phyloP scores from a whole-genome alignment of 2,113 vertebrate species.

The Mohoua ochrocephala region DNA sequence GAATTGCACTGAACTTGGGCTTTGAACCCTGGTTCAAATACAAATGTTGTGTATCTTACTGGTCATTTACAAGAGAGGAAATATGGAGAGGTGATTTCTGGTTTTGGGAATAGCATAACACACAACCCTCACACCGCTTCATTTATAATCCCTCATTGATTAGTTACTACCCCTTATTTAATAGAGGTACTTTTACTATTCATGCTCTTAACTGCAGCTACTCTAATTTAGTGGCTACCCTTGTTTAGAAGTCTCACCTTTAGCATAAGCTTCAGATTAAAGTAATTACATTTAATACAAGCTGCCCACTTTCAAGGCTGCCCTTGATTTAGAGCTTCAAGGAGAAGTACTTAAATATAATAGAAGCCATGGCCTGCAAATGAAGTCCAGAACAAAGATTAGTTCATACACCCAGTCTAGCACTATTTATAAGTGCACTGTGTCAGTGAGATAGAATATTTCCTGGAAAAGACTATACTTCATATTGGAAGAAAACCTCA shows the following conservation, averaged over 20 bases:
- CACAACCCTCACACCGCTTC: not conserved
- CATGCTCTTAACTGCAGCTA: not conserved
- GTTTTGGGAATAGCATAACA: not conserved
- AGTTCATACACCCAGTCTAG: not conserved
- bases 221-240: constrained; percentile 6
- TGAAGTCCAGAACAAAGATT: constrained; percentile 14
- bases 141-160: not conserved
- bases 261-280: constrained; percentile 23
- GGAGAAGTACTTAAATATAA: constrained; percentile 48
- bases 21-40: not conserved
- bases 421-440: not conserved
- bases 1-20: not conserved
- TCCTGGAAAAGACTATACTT: not conserved
- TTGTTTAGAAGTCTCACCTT: constrained; percentile 45
- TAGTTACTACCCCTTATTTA: not conserved
- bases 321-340: constrained; percentile 44
- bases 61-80: not conserved
- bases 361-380: constrained; percentile 26
- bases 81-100: not conserved
- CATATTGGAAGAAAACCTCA: not conserved
- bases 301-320: not conserved
- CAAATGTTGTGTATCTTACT: not conserved
- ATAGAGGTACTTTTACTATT: not conserved
- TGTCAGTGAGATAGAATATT: not conserved
- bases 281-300: constrained; percentile 48